Evolutionary conservation across 2,113 vertebrate species (phyloP), one percentile per base, ranked within the genome.

Genomic region (Polyodon spathula): DNA sequence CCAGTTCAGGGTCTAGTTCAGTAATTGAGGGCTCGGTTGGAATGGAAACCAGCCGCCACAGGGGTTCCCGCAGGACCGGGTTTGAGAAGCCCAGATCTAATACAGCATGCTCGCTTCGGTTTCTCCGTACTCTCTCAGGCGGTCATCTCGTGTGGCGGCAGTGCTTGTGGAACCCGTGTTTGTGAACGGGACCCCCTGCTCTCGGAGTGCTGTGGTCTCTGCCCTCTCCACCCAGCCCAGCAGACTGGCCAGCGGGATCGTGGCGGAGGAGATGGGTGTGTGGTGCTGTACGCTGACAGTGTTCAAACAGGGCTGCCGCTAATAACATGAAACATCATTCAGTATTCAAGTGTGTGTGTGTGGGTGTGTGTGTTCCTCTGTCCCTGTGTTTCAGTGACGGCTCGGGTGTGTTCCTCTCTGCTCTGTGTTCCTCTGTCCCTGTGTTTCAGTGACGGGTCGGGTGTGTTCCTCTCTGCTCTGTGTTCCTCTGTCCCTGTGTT

Each of bases 191-290:
- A 71, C 60, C 37, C 8, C 39, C 6, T 85, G 85, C 68, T 84
- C 80, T 3, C 77, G 68, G 60, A 79, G 63, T 59, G 76, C 77
- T 1, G 6, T 79, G 63, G 74, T 84, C 27, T 65, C 72, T 40
- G 62, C 74, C 44, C 66, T 69, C 60, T 72, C 84, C 59, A 70
- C 73, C 14, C 78, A 83, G 56, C 68, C 73, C 0, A 51, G 66
- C 38, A 78, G 71, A 37, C 73, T 73, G 40, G 78, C 73, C 68
- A 77, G 77, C 37, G 63, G 76, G 27, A 75, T 80, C 41, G 66
- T 64, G 17, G 81, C 82, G 51, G 74, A 82, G 62, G 84, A 86
- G 60, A 62, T 44, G 66, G 79, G 83, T 86, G 76, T 62, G 75
- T 73, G 37, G 43, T 50, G 7, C 14, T 38, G 0, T 9, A 11